Percentiles rank a stretch among this genome's conserved stretches.
Conservation (phyloP, 1,140 invertebrate species). For the Thaumatotibia leucotreta region DNA sequence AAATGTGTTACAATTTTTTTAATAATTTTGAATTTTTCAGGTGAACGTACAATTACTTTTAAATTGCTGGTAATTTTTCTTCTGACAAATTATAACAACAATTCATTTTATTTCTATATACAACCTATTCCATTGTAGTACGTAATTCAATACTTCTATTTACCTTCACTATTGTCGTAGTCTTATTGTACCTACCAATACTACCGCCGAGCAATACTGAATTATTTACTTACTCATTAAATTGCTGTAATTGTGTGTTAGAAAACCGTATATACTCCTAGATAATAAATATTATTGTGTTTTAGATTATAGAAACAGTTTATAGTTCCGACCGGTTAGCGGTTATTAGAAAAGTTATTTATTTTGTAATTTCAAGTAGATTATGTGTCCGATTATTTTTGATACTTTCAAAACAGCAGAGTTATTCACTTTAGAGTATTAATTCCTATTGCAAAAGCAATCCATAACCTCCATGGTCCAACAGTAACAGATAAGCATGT, state of each 20-base stretch:
- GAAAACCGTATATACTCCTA: constrained; percentile 41
- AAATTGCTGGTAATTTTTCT: constrained; percentile 28
- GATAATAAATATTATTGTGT: constrained; percentile 41
- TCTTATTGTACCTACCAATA: constrained; percentile 35
- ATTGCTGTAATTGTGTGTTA: constrained; percentile 58
- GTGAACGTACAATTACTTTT: constrained; percentile 21
- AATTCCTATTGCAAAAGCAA: constrained; percentile 20
- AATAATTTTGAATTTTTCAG: constrained; percentile 25
- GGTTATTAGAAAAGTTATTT: constrained; percentile 45
- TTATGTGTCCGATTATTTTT: constrained; percentile 39
- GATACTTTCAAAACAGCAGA: constrained; percentile 43
- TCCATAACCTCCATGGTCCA: constrained; percentile 47
- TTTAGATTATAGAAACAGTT: constrained; percentile 54
- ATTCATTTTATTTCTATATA: constrained; percentile 21
- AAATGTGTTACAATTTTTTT: constrained; percentile 10
- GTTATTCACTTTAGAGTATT: constrained; percentile 41
- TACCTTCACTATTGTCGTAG: constrained; percentile 48
- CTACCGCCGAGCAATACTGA: constrained; percentile 36
- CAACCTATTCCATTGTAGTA: constrained; percentile 14
- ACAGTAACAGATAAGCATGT: constrained; percentile 56
- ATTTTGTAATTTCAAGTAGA: constrained; percentile 53
- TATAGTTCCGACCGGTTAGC: constrained; percentile 60
- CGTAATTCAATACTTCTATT: constrained; percentile 34
- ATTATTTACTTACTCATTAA: constrained; percentile 24
- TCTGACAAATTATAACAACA: constrained; percentile 21